phyloP scores from a whole-genome alignment of 2,797 vertebrate genomes.

The Hemibagrus guttatus region DNA sequence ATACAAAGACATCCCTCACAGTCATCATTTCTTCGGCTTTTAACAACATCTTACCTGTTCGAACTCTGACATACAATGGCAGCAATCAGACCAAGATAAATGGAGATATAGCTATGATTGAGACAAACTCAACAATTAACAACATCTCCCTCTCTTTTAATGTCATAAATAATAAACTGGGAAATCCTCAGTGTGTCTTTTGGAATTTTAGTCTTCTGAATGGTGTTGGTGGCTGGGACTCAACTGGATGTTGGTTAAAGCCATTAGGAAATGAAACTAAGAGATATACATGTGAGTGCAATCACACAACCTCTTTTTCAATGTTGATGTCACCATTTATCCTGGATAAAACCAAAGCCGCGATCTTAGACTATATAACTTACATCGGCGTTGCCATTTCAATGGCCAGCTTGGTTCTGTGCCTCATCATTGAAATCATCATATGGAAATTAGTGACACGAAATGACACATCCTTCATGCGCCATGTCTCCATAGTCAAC shows the following conservation, averaged over 20 bases:
- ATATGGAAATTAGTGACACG: slow-evolving; percentile 86
- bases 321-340: slow-evolving; percentile 84
- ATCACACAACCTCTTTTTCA: slow-evolving; percentile 89
- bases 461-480: slow-evolving; percentile 83
- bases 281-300: slow-evolving; percentile 75
- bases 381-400: slow-evolving; percentile 84
- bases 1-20: slow-evolving; percentile 62
- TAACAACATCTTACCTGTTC: slow-evolving; percentile 69
- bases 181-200: slow-evolving; percentile 79
- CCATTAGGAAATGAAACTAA: rapidly evolving
- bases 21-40: slow-evolving; percentile 77
- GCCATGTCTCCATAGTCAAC: slow-evolving; percentile 87
- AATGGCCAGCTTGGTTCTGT: slow-evolving; percentile 79
- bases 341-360: not conserved
- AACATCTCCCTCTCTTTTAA: slow-evolving; percentile 77
- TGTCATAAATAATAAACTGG: slow-evolving; percentile 61
- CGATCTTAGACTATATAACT: slow-evolving; percentile 72
- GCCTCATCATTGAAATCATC: slow-evolving; percentile 82
- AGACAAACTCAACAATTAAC: slow-evolving; percentile 58
- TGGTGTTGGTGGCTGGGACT: slow-evolving; percentile 75
- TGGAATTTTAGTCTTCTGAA: slow-evolving; percentile 83
- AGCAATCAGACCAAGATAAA: slow-evolving; percentile 32
- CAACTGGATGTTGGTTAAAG: slow-evolving; percentile 70
- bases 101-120: slow-evolving; percentile 80
- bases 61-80: not conserved